Conservation (phyloP, 2,888 invertebrate genomes). For the Sinhomidia bicolor region DNA sequence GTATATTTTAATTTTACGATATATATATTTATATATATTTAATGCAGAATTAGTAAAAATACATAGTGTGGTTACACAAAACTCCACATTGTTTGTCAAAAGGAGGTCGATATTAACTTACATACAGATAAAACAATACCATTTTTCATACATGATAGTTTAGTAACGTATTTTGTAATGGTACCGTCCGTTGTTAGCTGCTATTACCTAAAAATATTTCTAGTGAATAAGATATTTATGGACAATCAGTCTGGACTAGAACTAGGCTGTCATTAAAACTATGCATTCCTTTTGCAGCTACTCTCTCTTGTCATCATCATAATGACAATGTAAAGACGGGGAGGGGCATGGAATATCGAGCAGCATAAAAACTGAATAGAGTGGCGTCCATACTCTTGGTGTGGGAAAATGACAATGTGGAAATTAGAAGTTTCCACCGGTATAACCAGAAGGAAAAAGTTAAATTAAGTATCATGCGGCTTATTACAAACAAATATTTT, state of each 20-base stretch:
- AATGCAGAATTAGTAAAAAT: slow-evolving; percentile 49
- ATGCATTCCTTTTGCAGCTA: slow-evolving; percentile 53
- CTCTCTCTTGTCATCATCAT: neutral
- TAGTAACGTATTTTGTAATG: neutral
- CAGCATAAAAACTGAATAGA: neutral
- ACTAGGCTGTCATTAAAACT: slow-evolving; percentile 71
- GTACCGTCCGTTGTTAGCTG: slow-evolving; percentile 38
- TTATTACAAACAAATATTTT: slow-evolving; percentile 38
- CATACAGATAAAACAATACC: neutral
- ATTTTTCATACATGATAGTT: neutral
- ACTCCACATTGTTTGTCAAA: slow-evolving; percentile 36
- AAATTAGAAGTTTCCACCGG: slow-evolving; percentile 12
- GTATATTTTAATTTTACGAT: neutral
- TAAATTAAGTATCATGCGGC: slow-evolving; percentile 56
- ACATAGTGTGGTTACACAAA: slow-evolving; percentile 38
- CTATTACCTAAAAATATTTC: slow-evolving; percentile 4
- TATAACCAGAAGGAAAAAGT: slow-evolving; percentile 19
- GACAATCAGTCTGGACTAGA: slow-evolving; percentile 75
- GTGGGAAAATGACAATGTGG: slow-evolving; percentile 42
- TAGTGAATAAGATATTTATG: slow-evolving; percentile 43
- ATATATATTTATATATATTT: too few species aligned
- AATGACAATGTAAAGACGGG: neutral
- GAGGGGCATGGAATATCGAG: slow-evolving; percentile 24
- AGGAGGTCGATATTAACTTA: neutral
- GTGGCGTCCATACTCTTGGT: neutral